Evolutionary conservation across 37 sponge, comb jelly and placozoan species (phyloP).

Genomic region (Cladorhizidae sp.): DNA sequence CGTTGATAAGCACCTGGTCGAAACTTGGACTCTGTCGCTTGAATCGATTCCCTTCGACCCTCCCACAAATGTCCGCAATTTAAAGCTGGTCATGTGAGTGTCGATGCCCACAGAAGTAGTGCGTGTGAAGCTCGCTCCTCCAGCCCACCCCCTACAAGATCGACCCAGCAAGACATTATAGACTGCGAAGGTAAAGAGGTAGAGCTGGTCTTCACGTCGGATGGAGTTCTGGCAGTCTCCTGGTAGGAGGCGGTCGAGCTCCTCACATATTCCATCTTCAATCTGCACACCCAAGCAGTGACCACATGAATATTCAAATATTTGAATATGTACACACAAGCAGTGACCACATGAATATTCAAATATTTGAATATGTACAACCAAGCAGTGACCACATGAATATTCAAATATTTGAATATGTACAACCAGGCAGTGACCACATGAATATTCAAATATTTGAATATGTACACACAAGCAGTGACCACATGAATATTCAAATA

Average conservation of each 20-base stretch:
- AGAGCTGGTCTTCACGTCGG: constrained; percentile 22
- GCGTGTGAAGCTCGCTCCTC: no score
- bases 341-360: not conserved
- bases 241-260: constrained; percentile 27
- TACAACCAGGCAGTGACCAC: not conserved
- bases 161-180: constrained; percentile 69
- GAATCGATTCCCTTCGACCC: no score
- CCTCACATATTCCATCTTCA: constrained; percentile 50
- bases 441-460: not conserved
- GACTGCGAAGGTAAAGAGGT: constrained; percentile 37
- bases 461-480: not conserved
- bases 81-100: not conserved
- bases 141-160: constrained; percentile 89
- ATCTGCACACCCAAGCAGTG: constrained; percentile 37
- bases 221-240: constrained; percentile 21
- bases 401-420: not conserved
- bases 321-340: constrained; percentile 42
- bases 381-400: not conserved
- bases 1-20: no score
- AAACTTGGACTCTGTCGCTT: no score
- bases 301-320: not conserved
- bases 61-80: no score
- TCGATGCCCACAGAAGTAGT: no score
- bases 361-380: not conserved
- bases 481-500: not conserved